These are phyloP conservation scores for Sinelater perroti DNA, from an alignment of 2,888 invertebrate species.

Conservation along the genomic window DNA sequence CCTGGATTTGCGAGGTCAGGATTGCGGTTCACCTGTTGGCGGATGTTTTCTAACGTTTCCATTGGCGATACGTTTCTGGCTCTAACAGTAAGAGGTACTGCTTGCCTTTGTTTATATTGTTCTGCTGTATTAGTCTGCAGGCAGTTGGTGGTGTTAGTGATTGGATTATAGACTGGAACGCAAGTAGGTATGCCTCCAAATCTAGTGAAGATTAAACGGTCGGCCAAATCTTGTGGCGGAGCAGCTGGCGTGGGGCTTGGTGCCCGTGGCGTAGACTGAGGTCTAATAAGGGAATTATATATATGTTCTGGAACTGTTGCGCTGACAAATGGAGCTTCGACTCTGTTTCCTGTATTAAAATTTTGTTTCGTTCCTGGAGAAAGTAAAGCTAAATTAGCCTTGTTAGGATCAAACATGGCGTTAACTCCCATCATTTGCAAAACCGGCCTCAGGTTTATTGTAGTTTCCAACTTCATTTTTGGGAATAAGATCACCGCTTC, in stretches of 20 bases:
- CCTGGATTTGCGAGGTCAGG: conserved; percentile 65
- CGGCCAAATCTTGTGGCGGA: neutral
- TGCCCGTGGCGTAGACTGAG: neutral
- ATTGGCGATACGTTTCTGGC: neutral
- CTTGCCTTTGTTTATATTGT: neutral
- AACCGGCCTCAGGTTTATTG: conserved; percentile 64
- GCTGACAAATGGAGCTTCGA: conserved; percentile 18
- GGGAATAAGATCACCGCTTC: conserved; percentile 71
- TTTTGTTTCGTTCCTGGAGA: conserved; percentile 57
- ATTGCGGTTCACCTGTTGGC: conserved; percentile 51
- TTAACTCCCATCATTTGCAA: conserved; percentile 68
- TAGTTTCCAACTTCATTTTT: conserved; percentile 74
- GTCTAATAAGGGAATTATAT: neutral
- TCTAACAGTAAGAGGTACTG: neutral
- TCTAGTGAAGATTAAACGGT: conserved; percentile 47
- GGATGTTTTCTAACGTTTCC: conserved; percentile 51
- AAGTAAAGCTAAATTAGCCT: conserved; percentile 75
- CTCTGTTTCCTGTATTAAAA: neutral
- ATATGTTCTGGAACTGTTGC: neutral
- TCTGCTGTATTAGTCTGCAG: neutral
- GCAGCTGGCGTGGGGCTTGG: neutral
- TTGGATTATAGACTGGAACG: conserved; percentile 48
- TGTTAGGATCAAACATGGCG: conserved; percentile 68
- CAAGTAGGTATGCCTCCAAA: conserved; percentile 47
- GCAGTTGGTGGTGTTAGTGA: conserved; percentile 45